Base-by-base conservation (phyloP, 2,888 invertebrate species). In the Rhodophaea formosa region DNA sequence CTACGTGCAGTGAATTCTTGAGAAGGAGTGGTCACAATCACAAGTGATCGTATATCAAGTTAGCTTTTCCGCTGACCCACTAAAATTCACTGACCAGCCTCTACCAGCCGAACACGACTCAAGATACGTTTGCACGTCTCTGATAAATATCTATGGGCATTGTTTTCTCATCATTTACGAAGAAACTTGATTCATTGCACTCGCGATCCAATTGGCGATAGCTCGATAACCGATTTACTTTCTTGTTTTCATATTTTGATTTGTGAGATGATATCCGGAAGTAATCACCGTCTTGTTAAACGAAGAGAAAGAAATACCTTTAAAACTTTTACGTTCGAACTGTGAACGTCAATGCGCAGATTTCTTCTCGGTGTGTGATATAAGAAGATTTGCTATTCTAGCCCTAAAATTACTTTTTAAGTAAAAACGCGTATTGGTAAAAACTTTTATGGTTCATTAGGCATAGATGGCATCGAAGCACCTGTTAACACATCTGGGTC, bases 401-500 rank as follows among this genome's bases (percentile, higher is more conserved):
- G 43, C 56, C 56, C 56, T 56, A 43, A 56, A 49, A 30, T 49
- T 35, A 61, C 43, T 57, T 54, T 32, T 45, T 43, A 64, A 67
- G 69, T 66, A 63, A 65, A 65, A 75, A 67, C 65, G 66, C 64
- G 64, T 69, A 69, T 73, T 69, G 64, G 64, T 72, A 77, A 78
- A 80, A 81, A 77, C 69, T 59, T 70, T 66, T 74, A 70, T 75
- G 75, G 80, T 80, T 81, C 79, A 82, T 60, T 76, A 70, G 69
- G 59, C 67, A 67, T 71, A 59, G 68, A 71, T 71, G 72, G 71
- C 68, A 76, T 76, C 66, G 70, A 61, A 69, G 68, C 77, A 82
- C 76, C 80, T 82, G 80, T 79, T 82, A 77, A 79, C 72, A 71
- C 74, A 82, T 83, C 81, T 85, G 60, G 86, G 84, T 81, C 83